A percentile compares a stretch with the other conserved stretches of the same genome.
Conservation (phyloP, 2,888 invertebrate genomes). For the Tetheella fluctuosa region DNA sequence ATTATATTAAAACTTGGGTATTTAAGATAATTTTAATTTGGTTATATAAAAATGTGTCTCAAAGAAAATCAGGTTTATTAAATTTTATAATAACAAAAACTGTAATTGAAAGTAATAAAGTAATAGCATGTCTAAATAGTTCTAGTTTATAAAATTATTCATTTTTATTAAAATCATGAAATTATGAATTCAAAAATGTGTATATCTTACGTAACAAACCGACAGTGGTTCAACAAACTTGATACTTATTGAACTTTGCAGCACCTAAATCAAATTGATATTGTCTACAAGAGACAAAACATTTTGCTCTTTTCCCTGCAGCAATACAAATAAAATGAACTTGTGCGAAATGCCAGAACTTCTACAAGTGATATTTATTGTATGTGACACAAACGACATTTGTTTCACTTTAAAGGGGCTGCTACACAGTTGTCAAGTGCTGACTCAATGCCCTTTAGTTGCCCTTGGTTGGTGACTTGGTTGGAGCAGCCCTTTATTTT, state of each 20-base stretch:
- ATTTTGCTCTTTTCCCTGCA: constrained; percentile 31
- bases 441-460: no score
- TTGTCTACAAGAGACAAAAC: constrained; percentile 38
- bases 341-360: constrained; percentile 28
- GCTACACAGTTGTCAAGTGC: no score
- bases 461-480: no score
- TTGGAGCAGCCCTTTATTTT: no score
- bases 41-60: not conserved
- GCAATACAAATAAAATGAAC: constrained; percentile 28
- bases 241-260: constrained; percentile 27
- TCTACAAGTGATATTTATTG: constrained; percentile 24
- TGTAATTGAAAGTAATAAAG: no score
- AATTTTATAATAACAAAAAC: no score
- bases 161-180: no score
- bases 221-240: constrained; percentile 21
- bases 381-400: no score
- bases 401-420: not conserved
- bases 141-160: no score
- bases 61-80: not conserved
- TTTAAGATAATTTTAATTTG: constrained; percentile 22
- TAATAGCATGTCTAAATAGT: no score
- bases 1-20: constrained; percentile 37
- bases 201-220: no score
- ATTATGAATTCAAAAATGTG: no score
- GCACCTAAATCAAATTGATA: constrained; percentile 37